Conservation (phyloP, 2,888 invertebrate genomes). For the Leucophora obtusa region DNA sequence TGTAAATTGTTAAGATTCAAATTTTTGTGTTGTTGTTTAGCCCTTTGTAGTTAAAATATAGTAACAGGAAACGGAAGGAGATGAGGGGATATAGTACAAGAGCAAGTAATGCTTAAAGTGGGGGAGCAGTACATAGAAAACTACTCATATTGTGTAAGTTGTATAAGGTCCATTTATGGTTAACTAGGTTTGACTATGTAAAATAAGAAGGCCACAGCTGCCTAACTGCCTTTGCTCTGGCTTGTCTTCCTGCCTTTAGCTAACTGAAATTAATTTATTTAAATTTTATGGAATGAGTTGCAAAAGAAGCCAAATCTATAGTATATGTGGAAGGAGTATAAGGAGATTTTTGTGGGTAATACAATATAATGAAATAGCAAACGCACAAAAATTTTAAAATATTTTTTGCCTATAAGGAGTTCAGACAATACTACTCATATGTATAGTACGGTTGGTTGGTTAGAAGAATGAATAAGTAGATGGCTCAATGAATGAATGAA, state of each 20-base stretch:
- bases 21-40: conserved; percentile 30
- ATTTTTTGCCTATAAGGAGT: conserved; percentile 4
- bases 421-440: conserved; percentile 3
- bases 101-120: neutral
- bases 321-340: neutral
- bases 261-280: conserved; percentile 57
- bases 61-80: neutral
- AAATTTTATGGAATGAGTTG: conserved; percentile 34
- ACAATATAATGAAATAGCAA: conserved; percentile 13
- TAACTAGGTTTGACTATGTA: no score
- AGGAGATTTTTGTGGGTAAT: neutral
- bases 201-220: conserved; percentile 23
- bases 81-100: neutral
- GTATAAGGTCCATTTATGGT: conserved; percentile 10
- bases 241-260: neutral
- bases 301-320: neutral
- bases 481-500: neutral
- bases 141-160: conserved; percentile 37
- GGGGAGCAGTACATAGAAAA: conserved; percentile 12
- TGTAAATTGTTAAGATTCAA: conserved; percentile 41
- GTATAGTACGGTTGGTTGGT: neutral
- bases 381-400: conserved; percentile 12
- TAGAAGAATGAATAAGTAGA: neutral
- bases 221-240: neutral
- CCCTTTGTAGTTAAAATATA: conserved; percentile 49